Conservation (phyloP, 2,888 invertebrate genomes). For the Sinodicranocentrus sp. region DNA sequence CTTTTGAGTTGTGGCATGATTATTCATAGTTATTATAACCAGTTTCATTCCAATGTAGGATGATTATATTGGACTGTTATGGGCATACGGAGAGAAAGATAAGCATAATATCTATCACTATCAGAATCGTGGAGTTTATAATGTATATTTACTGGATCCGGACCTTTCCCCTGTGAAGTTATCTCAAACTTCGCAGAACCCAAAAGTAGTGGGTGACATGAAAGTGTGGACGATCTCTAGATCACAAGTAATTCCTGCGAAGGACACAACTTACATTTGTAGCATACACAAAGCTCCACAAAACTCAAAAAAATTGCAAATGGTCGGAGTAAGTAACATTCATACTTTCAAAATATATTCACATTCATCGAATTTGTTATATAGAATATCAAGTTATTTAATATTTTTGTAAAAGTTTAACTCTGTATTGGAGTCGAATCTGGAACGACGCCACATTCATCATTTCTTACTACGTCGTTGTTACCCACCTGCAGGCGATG, state of each 20-base stretch:
- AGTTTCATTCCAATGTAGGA: neutral
- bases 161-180: slow-evolving; percentile 2
- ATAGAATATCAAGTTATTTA: neutral
- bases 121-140: slow-evolving; percentile 7
- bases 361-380: neutral
- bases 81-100: slow-evolving; percentile 29
- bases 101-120: slow-evolving; percentile 12
- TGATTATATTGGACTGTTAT: neutral
- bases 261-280: slow-evolving; percentile 35
- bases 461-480: slow-evolving; percentile 4
- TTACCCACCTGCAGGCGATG: neutral
- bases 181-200: neutral
- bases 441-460: slow-evolving; percentile 1
- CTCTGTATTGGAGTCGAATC: no score
- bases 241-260: slow-evolving; percentile 14
- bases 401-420: neutral
- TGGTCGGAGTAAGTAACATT: slow-evolving; percentile 22
- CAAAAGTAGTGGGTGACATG: neutral
- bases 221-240: slow-evolving; percentile 41
- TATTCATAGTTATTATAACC: no score
- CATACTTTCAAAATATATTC: neutral
- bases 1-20: no score
- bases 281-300: slow-evolving; percentile 18
- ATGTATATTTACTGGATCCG: slow-evolving; percentile 2
- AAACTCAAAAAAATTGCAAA: slow-evolving; percentile 10